Conservation (phyloP, 1,140 invertebrate genomes). For the Drosophila nebulosa region DNA sequence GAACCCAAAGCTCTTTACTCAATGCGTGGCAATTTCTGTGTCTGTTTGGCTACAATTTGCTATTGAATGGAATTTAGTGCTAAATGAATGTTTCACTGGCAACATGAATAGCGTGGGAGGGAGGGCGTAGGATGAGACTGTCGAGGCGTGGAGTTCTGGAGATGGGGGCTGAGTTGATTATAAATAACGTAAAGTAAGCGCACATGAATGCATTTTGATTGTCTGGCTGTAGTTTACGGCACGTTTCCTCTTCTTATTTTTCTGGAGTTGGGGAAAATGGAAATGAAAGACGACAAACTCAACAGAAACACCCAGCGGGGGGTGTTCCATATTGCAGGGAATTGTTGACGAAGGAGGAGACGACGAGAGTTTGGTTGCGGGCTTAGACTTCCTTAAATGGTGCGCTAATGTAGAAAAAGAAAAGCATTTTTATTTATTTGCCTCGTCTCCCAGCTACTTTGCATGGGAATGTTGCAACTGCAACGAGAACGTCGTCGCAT, state of each 20-base stretch:
- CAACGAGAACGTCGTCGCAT: conserved; percentile 70
- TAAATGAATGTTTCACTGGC: conserved; percentile 38
- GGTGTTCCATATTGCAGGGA: background rate
- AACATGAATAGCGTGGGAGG: conserved; percentile 21
- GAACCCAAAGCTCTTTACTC: background rate
- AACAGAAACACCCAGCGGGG: background rate
- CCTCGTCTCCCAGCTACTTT: conserved; percentile 39
- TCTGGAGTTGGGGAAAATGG: conserved; percentile 28
- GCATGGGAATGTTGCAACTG: conserved; percentile 53
- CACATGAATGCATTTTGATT: conserved; percentile 79
- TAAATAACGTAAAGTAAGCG: conserved; percentile 74
- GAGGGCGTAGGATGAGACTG: background rate
- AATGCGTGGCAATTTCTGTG: conserved; percentile 32
- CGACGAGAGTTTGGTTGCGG: background rate
- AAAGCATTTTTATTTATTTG: conserved; percentile 67
- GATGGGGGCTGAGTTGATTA: conserved; percentile 43
- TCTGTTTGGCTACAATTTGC: conserved; percentile 52
- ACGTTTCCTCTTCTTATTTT: conserved; percentile 51
- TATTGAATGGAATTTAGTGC: conserved; percentile 64
- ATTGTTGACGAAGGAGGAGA: conserved; percentile 1
- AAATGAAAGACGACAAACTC: conserved; percentile 56
- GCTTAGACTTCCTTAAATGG: conserved; percentile 65
- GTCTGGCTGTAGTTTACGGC: conserved; percentile 70
- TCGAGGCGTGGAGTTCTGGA: too few relatives aligned
- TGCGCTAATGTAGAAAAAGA: conserved; percentile 69